phyloP scores from a whole-genome alignment of 1,140 invertebrate genomes.

The Oreohelix idahoensis region DNA sequence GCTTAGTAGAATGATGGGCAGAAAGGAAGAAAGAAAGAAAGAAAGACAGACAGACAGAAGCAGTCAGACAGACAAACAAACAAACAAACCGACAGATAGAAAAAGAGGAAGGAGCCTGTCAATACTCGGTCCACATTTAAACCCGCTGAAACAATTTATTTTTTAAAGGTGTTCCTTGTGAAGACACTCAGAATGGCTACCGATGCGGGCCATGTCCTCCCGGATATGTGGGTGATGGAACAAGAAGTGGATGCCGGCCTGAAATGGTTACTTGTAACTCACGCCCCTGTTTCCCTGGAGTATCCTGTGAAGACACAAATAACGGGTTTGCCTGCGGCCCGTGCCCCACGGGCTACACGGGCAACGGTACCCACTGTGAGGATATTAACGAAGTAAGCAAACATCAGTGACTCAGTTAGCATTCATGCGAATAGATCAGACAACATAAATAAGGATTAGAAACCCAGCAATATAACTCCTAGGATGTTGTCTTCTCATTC shows the following conservation, averaged over 20 bases:
- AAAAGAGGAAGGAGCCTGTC: too few species aligned
- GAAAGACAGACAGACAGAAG: too few species aligned
- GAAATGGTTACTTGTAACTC: conserved; percentile 71
- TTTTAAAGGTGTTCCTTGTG: conserved; percentile 81
- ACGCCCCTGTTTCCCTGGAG: conserved; percentile 86
- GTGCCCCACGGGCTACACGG: conserved; percentile 78
- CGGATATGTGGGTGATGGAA: conserved; percentile 86
- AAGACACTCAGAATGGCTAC: conserved; percentile 77
- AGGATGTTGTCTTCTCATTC: too few species aligned
- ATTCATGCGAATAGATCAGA: too few species aligned
- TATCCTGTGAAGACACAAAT: conserved; percentile 83
- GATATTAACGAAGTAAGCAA: conserved; percentile 84
- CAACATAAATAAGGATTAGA: too few species aligned
- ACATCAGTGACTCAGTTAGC: too few species aligned
- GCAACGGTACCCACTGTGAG: conserved; percentile 86
- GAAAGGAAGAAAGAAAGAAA: too few species aligned
- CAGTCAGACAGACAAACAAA: too few species aligned
- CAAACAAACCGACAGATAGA: too few species aligned
- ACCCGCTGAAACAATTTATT: neutral
- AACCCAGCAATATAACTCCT: too few species aligned
- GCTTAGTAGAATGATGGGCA: too few species aligned
- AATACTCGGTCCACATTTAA: too few species aligned
- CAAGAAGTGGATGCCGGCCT: conserved; percentile 50
- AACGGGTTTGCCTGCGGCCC: conserved; percentile 59
- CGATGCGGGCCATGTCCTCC: conserved; percentile 87